Evolutionary conservation across 2,888 invertebrate species (phyloP), one percentile per base, ranked within the genome.

Genomic region (Oscheius sp.): DNA sequence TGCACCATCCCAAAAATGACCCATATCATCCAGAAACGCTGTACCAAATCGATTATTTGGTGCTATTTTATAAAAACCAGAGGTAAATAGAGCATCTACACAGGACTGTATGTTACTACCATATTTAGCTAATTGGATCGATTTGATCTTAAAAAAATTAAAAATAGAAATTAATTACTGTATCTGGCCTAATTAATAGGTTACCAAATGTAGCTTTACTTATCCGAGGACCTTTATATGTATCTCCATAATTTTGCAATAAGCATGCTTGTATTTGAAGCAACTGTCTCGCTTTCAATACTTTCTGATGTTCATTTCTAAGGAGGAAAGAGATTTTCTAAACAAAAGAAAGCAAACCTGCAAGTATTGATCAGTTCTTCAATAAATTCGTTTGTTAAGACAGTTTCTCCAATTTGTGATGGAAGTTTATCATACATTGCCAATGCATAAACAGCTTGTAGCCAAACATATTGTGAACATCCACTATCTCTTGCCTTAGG

Each of bases 371-470:
- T 20, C 0, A 65, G 24, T 14, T 41, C 38, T 17, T 38, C 45
- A 20, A 65, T 30, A 30, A 65, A 65, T 26, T 54, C 38, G 17
- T 65, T 65, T 36, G 33, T 41, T n/a, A 65, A 32, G n/a, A 44
- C 65, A 4, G 65, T 65, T 30, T 65, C 65, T 6, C 51, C 65
- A 28, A 65, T 17, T 9, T 54, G 28, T 9, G n/a, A n/a, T 1
- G 65, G 20, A 17, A 65, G 32, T 17, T 22, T 2, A 22, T 65
- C 54, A 14, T n/a, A 44, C 6, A 45, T 1, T 3, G 56, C 65
- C 9, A 65, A 45, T 1, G 54, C 28, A 20, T 54, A 17, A 2
- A 65, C 22, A 6, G 56, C 24, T 4, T 54, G 17, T 4, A 65
- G 41, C 65, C 65, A 65, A n/a, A 24, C 45, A 6, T 41, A 26